phyloP scores from a whole-genome alignment of 2,797 vertebrate species.

The Anas georgica region DNA sequence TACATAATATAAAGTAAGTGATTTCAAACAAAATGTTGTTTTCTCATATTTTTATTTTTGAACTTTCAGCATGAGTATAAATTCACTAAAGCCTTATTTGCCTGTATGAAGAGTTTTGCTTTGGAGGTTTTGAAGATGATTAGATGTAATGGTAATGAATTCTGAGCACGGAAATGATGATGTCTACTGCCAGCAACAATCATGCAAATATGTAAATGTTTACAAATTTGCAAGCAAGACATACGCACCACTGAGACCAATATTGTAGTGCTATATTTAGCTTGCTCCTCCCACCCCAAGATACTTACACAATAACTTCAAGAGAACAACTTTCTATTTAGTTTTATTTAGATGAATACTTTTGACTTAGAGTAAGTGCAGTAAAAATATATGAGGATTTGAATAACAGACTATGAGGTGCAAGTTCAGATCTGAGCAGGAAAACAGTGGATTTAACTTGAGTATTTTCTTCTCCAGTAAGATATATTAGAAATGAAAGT shows the following conservation, averaged over 20 bases:
- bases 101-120: background rate
- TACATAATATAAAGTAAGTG: background rate
- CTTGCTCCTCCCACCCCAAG: conserved; percentile 1
- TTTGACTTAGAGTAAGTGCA: background rate
- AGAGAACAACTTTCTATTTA: background rate
- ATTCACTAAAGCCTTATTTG: background rate
- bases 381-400: background rate
- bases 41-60: background rate
- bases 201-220: conserved; percentile 72
- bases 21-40: background rate
- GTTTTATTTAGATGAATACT: background rate
- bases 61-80: background rate
- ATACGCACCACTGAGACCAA: conserved; percentile 53
- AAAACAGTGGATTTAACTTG: background rate
- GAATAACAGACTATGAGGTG: background rate
- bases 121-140: conserved; percentile 31
- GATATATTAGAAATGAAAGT: conserved; percentile 31
- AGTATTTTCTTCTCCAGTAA: background rate
- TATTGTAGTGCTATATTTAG: conserved; percentile 48
- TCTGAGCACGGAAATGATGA: conserved; percentile 40
- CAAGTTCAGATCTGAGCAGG: background rate
- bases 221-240: conserved; percentile 67
- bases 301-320: conserved; percentile 5
- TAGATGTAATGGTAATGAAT: conserved; percentile 37
- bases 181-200: conserved; percentile 61